phyloP scores from a whole-genome alignment of 2,113 vertebrate species.

The Albula glossodonta region DNA sequence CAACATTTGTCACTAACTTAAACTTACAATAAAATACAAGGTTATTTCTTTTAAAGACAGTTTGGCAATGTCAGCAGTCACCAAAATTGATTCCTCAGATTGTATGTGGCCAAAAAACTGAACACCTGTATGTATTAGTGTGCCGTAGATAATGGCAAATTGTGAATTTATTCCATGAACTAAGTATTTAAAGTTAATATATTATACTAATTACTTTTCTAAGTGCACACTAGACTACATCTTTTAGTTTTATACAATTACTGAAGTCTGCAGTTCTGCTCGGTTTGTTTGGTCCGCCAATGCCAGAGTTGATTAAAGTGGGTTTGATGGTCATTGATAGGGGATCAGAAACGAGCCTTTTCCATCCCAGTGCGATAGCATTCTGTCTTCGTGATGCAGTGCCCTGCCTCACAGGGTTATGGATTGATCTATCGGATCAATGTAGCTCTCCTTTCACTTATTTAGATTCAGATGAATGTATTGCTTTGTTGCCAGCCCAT shows the following conservation, averaged over 20 bases:
- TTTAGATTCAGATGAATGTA: conserved; percentile 10
- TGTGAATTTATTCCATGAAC: not conserved
- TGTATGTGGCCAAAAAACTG: no score
- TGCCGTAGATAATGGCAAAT: not conserved
- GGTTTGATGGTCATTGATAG: conserved; percentile 11
- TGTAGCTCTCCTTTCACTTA: conserved; percentile 5
- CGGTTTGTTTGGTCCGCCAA: not conserved
- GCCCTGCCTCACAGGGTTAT: not conserved
- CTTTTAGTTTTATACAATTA: not conserved
- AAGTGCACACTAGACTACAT: not conserved
- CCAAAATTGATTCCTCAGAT: no score
- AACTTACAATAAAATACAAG: not conserved
- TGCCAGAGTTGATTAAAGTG: not conserved
- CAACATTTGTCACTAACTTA: not conserved
- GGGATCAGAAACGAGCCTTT: not conserved
- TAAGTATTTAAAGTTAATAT: not conserved
- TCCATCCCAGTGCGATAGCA: not conserved
- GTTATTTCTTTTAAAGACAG: no score
- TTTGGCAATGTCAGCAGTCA: no score
- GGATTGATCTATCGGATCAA: conserved; percentile 6
- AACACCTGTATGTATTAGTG: no score
- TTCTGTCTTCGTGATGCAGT: not conserved
- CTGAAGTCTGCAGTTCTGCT: not conserved
- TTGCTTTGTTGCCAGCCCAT: not conserved
- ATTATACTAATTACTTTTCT: no score